phyloP scores from a whole-genome alignment of 2,888 invertebrate species.

The Lasioglossum vierecki region DNA sequence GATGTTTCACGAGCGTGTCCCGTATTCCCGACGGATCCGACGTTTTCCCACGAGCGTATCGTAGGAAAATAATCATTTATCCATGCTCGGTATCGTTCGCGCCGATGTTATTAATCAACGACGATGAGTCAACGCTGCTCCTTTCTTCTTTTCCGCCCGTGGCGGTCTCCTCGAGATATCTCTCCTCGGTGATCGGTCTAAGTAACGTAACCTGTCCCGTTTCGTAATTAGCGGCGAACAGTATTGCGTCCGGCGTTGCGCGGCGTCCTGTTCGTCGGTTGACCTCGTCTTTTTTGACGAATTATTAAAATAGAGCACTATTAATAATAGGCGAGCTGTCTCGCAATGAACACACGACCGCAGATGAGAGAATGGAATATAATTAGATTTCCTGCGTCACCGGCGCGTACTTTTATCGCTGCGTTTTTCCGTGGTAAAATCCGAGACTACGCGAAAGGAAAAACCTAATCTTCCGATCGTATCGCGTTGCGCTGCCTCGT shows the following conservation, averaged over 20 bases:
- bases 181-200: not conserved
- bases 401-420: not conserved
- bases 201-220: conserved; percentile 11
- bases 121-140: conserved; percentile 30
- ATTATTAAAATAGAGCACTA: conserved; percentile 64
- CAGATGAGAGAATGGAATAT: conserved; percentile 19
- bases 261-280: not conserved
- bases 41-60: conserved; percentile 37
- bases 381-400: conserved; percentile 25
- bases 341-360: conserved; percentile 1
- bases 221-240: conserved; percentile 25
- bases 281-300: conserved; percentile 55
- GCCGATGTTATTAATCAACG: conserved; percentile 42
- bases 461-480: not conserved
- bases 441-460: not conserved
- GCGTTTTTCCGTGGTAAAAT: not conserved
- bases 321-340: conserved; percentile 49
- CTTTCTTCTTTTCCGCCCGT: conserved; percentile 23
- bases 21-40: conserved; percentile 2
- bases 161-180: not conserved
- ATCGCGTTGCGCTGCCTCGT: not conserved
- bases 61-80: conserved; percentile 24
- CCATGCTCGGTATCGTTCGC: conserved; percentile 12
- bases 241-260: not conserved
- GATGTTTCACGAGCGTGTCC: conserved; percentile 4